These are phyloP conservation scores for Cyclargus thomasi DNA, from an alignment of 1,140 invertebrate species.

Conservation along the genomic window DNA sequence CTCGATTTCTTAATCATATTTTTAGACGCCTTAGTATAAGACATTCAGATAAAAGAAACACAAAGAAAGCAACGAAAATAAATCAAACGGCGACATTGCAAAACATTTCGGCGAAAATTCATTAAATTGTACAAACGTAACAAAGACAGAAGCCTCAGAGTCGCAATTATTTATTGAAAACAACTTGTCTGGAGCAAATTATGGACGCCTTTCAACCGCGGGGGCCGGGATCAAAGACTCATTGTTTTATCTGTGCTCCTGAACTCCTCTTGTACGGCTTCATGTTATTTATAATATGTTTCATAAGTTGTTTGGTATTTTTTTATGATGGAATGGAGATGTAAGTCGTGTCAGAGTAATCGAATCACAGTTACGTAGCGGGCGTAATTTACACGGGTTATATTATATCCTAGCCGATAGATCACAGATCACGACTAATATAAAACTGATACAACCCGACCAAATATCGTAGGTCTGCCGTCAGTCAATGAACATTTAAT, in stretches of 20 bases:
- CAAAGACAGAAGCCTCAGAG: slow-evolving; percentile 8
- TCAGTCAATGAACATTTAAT: too few relatives aligned
- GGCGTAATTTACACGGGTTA: too few relatives aligned
- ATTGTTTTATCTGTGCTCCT: slow-evolving; percentile 1
- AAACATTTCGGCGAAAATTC: background rate
- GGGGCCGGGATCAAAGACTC: background rate
- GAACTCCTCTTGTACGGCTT: background rate
- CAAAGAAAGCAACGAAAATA: background rate
- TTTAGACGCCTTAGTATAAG: background rate
- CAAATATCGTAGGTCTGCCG: too few relatives aligned
- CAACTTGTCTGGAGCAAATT: slow-evolving; percentile 13
- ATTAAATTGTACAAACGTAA: slow-evolving; percentile 2
- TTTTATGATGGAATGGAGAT: too few relatives aligned
- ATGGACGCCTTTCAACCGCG: background rate
- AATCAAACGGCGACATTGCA: background rate
- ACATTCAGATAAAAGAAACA: slow-evolving; percentile 21
- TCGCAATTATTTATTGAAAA: slow-evolving; percentile 8
- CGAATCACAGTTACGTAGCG: too few relatives aligned
- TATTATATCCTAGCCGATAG: too few relatives aligned
- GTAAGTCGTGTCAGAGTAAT: too few relatives aligned
- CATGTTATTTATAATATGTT: too few relatives aligned
- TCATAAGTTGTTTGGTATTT: too few relatives aligned
- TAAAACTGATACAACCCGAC: too few relatives aligned
- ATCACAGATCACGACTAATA: too few relatives aligned
- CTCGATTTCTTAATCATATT: too few relatives aligned